Percentiles rank a stretch among this genome's conserved stretches.
These are phyloP conservation scores for Cosmorhoe ocellata DNA, from an alignment of 2,888 invertebrate species.

Conservation along the genomic window DNA sequence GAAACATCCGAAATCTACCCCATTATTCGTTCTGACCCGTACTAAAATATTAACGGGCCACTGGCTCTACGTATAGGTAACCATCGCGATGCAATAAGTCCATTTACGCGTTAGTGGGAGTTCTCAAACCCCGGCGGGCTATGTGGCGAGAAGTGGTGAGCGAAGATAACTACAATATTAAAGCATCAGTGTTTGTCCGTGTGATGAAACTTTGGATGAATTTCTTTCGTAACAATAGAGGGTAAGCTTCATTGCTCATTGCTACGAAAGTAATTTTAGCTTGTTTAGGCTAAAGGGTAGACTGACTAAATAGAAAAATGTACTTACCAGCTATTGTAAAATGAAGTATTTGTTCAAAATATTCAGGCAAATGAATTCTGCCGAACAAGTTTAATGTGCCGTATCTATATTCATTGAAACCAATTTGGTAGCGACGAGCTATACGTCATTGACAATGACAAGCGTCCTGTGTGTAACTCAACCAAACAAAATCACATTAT, in stretches of 20 bases:
- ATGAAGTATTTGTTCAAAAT: constrained; percentile 10
- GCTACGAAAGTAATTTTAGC: constrained; percentile 2
- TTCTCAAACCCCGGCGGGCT: constrained; percentile 49
- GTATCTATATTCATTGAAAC: constrained; percentile 28
- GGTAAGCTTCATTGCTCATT: constrained; percentile 8
- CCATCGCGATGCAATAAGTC: constrained; percentile 54
- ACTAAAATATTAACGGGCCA: constrained; percentile 49
- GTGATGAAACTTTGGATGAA: constrained; percentile 32
- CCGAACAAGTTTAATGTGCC: constrained; percentile 21
- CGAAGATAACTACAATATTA: constrained; percentile 42
- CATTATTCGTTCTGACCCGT: constrained; percentile 47
- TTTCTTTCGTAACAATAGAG: constrained; percentile 20
- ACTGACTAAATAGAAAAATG: neutral
- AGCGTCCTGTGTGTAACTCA: constrained; percentile 43
- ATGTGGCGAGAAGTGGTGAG: constrained; percentile 51
- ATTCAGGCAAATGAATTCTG: constrained; percentile 6
- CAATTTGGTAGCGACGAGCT: constrained; percentile 28
- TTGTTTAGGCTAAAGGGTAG: too few species aligned
- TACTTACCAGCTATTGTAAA: constrained; percentile 1
- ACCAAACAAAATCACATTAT: constrained; percentile 56
- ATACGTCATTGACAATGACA: constrained; percentile 35
- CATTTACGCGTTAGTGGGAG: constrained; percentile 57
- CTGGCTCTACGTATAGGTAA: constrained; percentile 36
- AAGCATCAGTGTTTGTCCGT: constrained; percentile 33
- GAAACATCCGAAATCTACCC: constrained; percentile 43